These are phyloP conservation scores for Oncorhynchus mykiss DNA, from an alignment of 2,113 vertebrate species.

Conservation along the genomic window DNA sequence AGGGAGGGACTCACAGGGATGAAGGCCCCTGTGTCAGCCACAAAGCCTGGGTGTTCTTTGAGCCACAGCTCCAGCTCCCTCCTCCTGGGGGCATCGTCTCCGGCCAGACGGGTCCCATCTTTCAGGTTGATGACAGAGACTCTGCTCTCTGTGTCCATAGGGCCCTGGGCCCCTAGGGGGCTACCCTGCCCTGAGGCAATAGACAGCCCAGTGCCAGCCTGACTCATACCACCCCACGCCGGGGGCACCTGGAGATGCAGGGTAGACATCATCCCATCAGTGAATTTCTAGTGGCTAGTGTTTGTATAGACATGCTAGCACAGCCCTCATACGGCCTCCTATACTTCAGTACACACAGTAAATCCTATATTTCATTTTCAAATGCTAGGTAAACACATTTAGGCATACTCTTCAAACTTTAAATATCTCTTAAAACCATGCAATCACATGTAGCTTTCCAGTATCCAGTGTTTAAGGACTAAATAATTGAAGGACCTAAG, in stretches of 20 bases:
- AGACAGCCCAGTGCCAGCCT: slow-evolving; percentile 66
- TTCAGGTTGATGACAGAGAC: slow-evolving; percentile 97
- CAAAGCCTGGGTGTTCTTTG: slow-evolving; percentile 92
- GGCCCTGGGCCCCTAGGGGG: slow-evolving; percentile 63
- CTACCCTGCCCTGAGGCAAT: slow-evolving; percentile 65
- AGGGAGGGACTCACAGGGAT: slow-evolving; percentile 82
- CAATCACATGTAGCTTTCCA: too few relatives aligned
- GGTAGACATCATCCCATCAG: background rate
- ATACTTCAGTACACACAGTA: too few relatives aligned
- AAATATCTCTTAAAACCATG: too few relatives aligned
- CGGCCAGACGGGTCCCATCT: slow-evolving; percentile 94
- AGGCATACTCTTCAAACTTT: too few relatives aligned
- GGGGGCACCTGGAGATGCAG: slow-evolving; percentile 73
- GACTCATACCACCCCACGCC: slow-evolving; percentile 80
- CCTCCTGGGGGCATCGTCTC: slow-evolving; percentile 92
- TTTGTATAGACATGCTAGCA: too few relatives aligned
- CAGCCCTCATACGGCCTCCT: too few relatives aligned
- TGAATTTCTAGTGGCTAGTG: too few relatives aligned
- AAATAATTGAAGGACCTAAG: background rate
- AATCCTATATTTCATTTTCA: too few relatives aligned
- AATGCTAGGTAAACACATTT: too few relatives aligned
- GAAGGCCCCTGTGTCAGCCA: slow-evolving; percentile 93
- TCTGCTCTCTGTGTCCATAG: slow-evolving; percentile 83
- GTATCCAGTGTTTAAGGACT: background rate
- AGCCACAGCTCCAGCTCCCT: slow-evolving; percentile 95